phyloP scores from a whole-genome alignment of 2,888 invertebrate species.

The Metopia argyrocephala region DNA sequence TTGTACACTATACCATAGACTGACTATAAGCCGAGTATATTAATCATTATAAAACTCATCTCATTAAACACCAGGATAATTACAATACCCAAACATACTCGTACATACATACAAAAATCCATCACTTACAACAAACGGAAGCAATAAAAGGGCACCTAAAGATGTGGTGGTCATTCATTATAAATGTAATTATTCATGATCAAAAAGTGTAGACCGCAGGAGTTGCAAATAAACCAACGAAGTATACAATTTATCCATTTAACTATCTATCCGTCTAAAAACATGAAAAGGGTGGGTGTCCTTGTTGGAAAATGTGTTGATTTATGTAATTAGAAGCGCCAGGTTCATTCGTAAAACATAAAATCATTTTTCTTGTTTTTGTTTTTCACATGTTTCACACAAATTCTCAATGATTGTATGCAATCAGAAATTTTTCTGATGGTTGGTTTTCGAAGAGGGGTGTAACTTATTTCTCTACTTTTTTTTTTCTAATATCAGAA shows the following conservation, averaged over 20 bases:
- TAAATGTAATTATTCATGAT: slow-evolving; percentile 58
- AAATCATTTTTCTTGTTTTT: slow-evolving; percentile 10
- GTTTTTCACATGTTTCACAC: neutral
- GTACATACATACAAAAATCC: neutral
- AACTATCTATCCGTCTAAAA: neutral
- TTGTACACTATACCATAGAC: neutral
- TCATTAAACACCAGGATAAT: slow-evolving; percentile 52
- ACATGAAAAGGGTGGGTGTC: slow-evolving; percentile 24
- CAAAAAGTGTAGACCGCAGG: slow-evolving; percentile 50
- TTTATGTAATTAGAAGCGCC: slow-evolving; percentile 50
- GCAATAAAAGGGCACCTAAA: slow-evolving; percentile 19
- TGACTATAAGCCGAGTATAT: slow-evolving; percentile 30
- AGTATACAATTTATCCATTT: neutral
- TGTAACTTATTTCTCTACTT: slow-evolving; percentile 14
- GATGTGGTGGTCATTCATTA: slow-evolving; percentile 33
- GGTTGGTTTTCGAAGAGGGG: slow-evolving; percentile 28
- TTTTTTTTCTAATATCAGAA: neutral
- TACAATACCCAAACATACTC: slow-evolving; percentile 24
- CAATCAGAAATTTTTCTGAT: no score
- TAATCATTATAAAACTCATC: slow-evolving; percentile 56
- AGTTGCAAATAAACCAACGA: neutral
- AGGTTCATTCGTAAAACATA: slow-evolving; percentile 25
- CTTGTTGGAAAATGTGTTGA: slow-evolving; percentile 60
- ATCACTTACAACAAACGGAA: slow-evolving; percentile 21
- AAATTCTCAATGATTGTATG: slow-evolving; percentile 24